Conservation (phyloP, 2,888 invertebrate genomes). For the Empis stercorea region DNA sequence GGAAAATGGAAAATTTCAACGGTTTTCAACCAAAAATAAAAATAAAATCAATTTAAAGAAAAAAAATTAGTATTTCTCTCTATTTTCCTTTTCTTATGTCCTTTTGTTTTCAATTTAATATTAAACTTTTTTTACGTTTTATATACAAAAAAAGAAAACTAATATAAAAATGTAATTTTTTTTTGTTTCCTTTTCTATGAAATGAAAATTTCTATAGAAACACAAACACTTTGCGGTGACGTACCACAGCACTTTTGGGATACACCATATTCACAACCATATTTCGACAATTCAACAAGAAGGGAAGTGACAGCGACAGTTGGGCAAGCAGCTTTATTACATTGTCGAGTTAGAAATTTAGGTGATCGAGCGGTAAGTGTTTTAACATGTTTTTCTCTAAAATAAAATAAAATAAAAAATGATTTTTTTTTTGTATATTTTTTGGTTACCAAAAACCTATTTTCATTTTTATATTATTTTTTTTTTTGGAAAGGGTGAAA, state of each 20-base stretch:
- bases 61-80: too few relatives aligned
- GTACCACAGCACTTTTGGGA: constrained; percentile 37
- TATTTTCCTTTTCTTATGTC: too few relatives aligned
- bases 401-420: too few relatives aligned
- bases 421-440: too few relatives aligned
- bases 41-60: too few relatives aligned
- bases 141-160: neutral
- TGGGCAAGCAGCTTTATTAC: constrained; percentile 73
- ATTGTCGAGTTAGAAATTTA: constrained; percentile 74
- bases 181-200: constrained; percentile 7
- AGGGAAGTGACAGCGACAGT: constrained; percentile 76
- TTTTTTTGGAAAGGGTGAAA: too few relatives aligned
- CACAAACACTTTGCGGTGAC: constrained; percentile 32
- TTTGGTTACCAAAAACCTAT: too few relatives aligned
- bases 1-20: too few relatives aligned
- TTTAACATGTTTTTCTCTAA: neutral
- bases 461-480: too few relatives aligned
- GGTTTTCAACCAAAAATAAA: too few relatives aligned
- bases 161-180: constrained; percentile 7
- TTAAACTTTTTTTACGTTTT: too few relatives aligned
- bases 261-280: constrained; percentile 66
- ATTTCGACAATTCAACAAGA: constrained; percentile 77
- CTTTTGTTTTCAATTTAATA: too few relatives aligned
- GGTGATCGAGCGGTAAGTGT: constrained; percentile 76
- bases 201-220: constrained; percentile 20